phyloP scores from a whole-genome alignment of 2,888 invertebrate genomes.

The Amphipyra berbera region DNA sequence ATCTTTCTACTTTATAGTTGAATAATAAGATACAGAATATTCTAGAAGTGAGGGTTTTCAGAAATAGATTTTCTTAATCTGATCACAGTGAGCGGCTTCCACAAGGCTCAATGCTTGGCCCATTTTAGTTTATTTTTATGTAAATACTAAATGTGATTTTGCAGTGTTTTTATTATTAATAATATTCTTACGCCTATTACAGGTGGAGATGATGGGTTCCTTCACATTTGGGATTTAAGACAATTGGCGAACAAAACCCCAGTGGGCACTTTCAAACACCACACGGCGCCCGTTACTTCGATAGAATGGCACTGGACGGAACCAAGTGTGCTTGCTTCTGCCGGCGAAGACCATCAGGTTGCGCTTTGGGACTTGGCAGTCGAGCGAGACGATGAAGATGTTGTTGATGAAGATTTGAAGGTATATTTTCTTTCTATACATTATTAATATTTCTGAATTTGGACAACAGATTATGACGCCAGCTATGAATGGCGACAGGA shows the following conservation, averaged over 20 bases:
- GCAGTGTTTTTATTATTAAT: neutral
- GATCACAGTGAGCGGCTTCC: no score
- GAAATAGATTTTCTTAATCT: no score
- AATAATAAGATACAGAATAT: no score
- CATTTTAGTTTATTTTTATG: neutral
- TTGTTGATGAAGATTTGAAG: slow-evolving; percentile 88
- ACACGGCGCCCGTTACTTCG: slow-evolving; percentile 97
- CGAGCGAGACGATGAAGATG: slow-evolving; percentile 93
- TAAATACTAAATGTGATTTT: neutral
- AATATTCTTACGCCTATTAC: slow-evolving; percentile 47
- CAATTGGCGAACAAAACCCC: slow-evolving; percentile 94
- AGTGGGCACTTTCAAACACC: slow-evolving; percentile 98
- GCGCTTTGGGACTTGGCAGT: slow-evolving; percentile 99
- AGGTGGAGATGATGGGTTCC: slow-evolving; percentile 98
- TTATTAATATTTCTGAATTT: neutral
- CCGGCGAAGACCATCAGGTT: slow-evolving; percentile 98
- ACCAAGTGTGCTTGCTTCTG: slow-evolving; percentile 97
- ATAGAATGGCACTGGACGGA: slow-evolving; percentile 99
- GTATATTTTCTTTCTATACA: slow-evolving; percentile 58
- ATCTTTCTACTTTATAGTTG: no score
- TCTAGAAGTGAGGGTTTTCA: no score
- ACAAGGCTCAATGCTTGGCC: no score
- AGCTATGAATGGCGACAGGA: neutral
- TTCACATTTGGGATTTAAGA: slow-evolving; percentile 98
- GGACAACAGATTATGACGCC: neutral